Evolutionary conservation across 2,113 vertebrate species (phyloP).

Genomic region (Centropus bengalensis): DNA sequence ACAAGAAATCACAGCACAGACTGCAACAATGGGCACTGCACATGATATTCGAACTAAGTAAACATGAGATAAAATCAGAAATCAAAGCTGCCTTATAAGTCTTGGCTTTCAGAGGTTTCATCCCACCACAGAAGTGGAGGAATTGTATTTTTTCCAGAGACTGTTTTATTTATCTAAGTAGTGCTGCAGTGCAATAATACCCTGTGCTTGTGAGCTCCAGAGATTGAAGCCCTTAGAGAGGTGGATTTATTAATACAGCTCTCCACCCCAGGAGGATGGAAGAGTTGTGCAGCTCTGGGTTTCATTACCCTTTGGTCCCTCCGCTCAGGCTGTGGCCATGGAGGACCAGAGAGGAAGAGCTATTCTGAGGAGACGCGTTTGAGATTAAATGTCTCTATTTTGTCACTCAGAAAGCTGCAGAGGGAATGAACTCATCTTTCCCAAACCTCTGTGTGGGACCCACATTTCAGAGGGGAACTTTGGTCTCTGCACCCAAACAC

Average conservation of each 20-base stretch:
- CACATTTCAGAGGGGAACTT: not conserved
- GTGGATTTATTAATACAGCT: not conserved
- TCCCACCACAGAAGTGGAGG: not conserved
- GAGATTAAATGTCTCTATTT: not conserved
- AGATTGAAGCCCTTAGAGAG: not conserved
- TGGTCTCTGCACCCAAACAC: not conserved
- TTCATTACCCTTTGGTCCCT: conserved; percentile 16
- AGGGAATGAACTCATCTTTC: not conserved
- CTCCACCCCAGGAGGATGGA: not conserved
- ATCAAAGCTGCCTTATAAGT: not conserved
- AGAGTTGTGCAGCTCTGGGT: not conserved
- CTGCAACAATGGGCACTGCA: not conserved
- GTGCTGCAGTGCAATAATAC: not conserved
- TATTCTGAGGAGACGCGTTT: not conserved
- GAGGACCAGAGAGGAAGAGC: not conserved
- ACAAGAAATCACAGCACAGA: not conserved
- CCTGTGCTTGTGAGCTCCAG: not conserved
- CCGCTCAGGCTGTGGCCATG: not conserved
- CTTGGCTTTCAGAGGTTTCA: not conserved
- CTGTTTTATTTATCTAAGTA: conserved; percentile 25
- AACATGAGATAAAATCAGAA: not conserved
- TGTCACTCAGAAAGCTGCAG: not conserved
- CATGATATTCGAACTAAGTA: not conserved
- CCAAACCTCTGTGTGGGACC: not conserved
- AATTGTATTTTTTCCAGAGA: not conserved